Conservation (phyloP, 1,140 invertebrate species). For the Drosophila melanica region DNA sequence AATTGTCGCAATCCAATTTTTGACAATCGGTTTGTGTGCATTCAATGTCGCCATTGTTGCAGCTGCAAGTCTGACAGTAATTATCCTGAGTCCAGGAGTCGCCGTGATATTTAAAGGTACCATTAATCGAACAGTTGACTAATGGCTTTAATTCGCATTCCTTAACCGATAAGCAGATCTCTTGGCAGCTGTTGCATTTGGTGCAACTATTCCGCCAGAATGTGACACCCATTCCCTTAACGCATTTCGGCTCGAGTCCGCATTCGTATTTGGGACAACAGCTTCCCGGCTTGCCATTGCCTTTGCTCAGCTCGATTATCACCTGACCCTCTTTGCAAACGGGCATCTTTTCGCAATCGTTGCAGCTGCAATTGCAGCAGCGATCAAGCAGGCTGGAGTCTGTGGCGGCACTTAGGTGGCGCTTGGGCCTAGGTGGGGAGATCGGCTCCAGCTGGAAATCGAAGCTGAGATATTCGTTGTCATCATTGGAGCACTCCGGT, state of each 20-base stretch:
- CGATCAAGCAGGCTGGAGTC: not conserved
- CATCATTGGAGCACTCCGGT: slow-evolving; percentile 13
- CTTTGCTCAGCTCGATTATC: slow-evolving; percentile 39
- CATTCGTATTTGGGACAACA: slow-evolving; percentile 66
- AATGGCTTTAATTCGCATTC: no score
- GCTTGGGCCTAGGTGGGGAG: slow-evolving; percentile 5
- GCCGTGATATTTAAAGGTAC: slow-evolving; percentile 27
- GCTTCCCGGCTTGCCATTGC: slow-evolving; percentile 52
- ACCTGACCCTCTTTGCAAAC: slow-evolving; percentile 35
- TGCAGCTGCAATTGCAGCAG: slow-evolving; percentile 52
- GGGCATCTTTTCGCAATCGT: slow-evolving; percentile 34
- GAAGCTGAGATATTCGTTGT: no score
- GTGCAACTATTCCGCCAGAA: slow-evolving; percentile 54
- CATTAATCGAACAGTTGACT: slow-evolving; percentile 27
- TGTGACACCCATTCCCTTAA: not conserved
- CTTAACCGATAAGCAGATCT: not conserved
- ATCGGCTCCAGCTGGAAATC: not conserved
- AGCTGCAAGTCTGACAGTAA: slow-evolving; percentile 49
- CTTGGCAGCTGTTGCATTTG: slow-evolving; percentile 56
- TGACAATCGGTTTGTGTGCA: slow-evolving; percentile 32
- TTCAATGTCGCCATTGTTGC: slow-evolving; percentile 16
- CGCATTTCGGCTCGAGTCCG: slow-evolving; percentile 39
- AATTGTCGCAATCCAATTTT: not conserved
- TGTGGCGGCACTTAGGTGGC: not conserved
- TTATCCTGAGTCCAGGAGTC: slow-evolving; percentile 47